A percentile compares a stretch with the other conserved stretches of the same genome.
Evolutionary conservation across 2,113 vertebrate species (phyloP).

Genomic region (Calyptomena viridis): DNA sequence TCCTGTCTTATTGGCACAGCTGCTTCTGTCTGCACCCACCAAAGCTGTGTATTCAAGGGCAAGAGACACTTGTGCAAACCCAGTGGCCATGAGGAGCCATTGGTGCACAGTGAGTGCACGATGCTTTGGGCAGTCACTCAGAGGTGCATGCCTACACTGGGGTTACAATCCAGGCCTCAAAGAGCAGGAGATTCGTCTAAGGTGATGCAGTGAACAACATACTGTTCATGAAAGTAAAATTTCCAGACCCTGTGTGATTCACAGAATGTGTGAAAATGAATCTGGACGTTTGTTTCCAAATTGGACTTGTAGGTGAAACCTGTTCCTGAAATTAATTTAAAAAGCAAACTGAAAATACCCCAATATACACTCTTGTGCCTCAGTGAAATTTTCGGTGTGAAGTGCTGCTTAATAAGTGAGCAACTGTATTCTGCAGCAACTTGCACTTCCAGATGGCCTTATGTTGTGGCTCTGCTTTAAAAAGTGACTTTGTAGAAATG

Average conservation of each 20-base stretch:
- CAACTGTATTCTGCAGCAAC: background rate
- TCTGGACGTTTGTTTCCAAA: background rate
- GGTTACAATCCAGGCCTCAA: background rate
- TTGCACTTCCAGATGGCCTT: constrained; percentile 44
- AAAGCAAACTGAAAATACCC: background rate
- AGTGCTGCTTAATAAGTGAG: background rate
- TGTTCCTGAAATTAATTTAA: background rate
- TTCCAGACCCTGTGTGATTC: background rate
- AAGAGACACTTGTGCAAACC: background rate
- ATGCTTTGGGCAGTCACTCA: background rate
- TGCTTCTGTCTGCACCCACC: background rate
- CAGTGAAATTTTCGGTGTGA: background rate
- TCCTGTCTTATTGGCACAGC: background rate
- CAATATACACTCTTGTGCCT: background rate
- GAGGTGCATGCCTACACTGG: background rate
- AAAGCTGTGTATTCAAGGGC: accelerated
- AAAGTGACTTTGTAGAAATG: constrained; percentile 38
- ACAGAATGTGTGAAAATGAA: background rate
- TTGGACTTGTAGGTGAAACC: background rate
- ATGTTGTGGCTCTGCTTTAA: constrained; percentile 9
- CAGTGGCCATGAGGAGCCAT: accelerated
- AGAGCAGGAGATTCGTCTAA: background rate
- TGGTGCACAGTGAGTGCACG: accelerated
- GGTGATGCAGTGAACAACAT: background rate
- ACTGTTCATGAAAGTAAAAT: background rate